Percentiles rank a stretch among this genome's conserved stretches.
Conservation (phyloP, 1,140 invertebrate species). For the Caenorhabditis brenneri region DNA sequence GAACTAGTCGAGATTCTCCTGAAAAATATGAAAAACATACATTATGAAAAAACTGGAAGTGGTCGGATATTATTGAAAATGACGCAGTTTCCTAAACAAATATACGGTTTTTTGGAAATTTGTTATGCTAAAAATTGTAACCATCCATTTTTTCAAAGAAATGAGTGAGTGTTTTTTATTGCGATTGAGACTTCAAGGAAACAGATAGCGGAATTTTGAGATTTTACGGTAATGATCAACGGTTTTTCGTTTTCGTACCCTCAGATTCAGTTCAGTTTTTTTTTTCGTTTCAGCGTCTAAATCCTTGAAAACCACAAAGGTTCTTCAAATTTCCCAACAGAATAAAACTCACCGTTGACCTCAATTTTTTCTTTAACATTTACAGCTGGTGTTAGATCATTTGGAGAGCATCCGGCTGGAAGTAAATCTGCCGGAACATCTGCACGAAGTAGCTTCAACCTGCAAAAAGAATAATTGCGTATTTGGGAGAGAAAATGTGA, state of each 20-base stretch:
- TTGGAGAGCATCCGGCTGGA: conserved; percentile 61
- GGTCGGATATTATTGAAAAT: too few species aligned
- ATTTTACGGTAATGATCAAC: neutral
- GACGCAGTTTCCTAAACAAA: too few species aligned
- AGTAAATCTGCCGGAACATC: conserved; percentile 67
- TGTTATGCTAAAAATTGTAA: too few species aligned
- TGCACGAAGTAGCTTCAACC: conserved; percentile 66
- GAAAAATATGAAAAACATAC: too few species aligned
- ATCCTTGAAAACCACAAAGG: too few species aligned
- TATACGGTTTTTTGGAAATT: too few species aligned
- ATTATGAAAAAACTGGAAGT: too few species aligned
- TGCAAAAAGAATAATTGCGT: conserved; percentile 21
- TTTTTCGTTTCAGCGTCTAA: neutral
- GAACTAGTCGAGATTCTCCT: conserved; percentile 70
- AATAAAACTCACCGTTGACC: conserved; percentile 63
- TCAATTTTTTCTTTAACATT: conserved; percentile 71
- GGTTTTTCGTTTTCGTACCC: too few species aligned
- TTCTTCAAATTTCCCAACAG: neutral
- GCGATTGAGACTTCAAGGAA: too few species aligned
- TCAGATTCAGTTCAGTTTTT: too few species aligned
- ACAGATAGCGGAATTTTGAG: neutral
- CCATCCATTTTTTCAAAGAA: too few species aligned
- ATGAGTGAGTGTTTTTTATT: too few species aligned
- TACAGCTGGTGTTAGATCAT: conserved; percentile 64
- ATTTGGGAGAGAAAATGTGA: neutral